Base-by-base conservation (phyloP, 2,797 vertebrate genomes). In the Hemibagrus guttatus region DNA sequence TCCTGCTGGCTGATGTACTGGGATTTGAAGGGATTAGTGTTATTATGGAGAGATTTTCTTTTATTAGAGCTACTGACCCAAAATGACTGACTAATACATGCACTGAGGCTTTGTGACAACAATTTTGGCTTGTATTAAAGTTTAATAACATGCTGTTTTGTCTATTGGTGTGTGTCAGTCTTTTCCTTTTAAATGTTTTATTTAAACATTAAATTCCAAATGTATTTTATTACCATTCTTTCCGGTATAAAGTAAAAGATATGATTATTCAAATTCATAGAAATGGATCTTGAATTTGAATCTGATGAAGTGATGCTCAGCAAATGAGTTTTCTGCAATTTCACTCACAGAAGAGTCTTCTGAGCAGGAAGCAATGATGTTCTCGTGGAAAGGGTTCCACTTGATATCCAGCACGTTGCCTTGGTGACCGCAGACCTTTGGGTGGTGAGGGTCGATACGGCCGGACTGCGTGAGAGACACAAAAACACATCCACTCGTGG, bases 311-410 rank as follows among this genome's bases (percentile, higher is more conserved):
- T 39, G 12, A 31, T 46, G 26, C 42, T 71, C 56, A 84, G 46
- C 58, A 74, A 79, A 81, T 63, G 16, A n/a, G 23, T 63, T 87
- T 78, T 59, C 26, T 49, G 59, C 17, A 13, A n/a, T 84, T 61
- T 79, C 8, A 94, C 97, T 97, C 90, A 97, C 98, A 74, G 98
- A 99, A 0, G 97, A 95, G 92, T 99, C 98, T 90, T 99, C 98
- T 0, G 98, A 99, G 93, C 98, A 99, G 0, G 98, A 99, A 0
- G 98, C 98, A 0, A 99, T 96, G 93, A 99, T 95, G 94, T 99
- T 99, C 88, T 99, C 98, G 81, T 98, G 97, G 93, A 99, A 99
- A 17, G 98, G 98, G 68, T 99, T 99, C 98, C 98, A 99, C 89
- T 99, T 99, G 95, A 99, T 98, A 84, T 99, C 98, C 92, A 99